These are phyloP conservation scores for Syngnathus floridae DNA, from an alignment of 2,113 vertebrate genomes.

Conservation along the genomic window DNA sequence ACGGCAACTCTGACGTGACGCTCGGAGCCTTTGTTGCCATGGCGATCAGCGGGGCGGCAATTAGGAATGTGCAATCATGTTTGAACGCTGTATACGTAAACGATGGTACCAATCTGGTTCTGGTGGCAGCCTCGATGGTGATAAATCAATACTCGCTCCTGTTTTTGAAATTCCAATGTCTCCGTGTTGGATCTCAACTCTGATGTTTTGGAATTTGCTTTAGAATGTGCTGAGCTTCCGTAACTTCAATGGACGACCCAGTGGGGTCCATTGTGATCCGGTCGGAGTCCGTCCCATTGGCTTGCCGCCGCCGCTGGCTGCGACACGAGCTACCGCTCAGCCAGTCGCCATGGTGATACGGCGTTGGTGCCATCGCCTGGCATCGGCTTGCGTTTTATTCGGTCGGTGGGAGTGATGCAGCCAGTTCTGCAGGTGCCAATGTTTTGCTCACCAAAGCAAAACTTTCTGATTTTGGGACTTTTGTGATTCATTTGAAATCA, in stretches of 20 bases:
- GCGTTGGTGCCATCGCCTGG: conserved; percentile 40
- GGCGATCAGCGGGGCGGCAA: conserved; percentile 58
- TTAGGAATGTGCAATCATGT: conserved; percentile 49
- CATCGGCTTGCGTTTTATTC: conserved; percentile 1
- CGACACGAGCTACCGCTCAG: conserved; percentile 15
- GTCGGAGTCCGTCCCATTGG: neutral
- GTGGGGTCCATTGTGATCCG: neutral
- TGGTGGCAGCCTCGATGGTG: neutral
- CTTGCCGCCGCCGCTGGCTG: neutral
- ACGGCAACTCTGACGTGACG: conserved; percentile 16
- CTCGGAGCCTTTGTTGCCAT: conserved; percentile 56
- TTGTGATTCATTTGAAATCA: neutral
- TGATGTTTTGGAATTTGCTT: conserved; percentile 19
- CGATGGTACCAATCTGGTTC: conserved; percentile 30
- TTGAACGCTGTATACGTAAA: conserved; percentile 56
- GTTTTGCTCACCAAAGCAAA: conserved; percentile 11
- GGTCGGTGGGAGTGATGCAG: neutral
- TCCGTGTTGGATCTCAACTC: conserved; percentile 9
- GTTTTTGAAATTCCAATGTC: neutral
- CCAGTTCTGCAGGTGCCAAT: conserved; percentile 45
- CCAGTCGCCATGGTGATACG: conserved; percentile 51
- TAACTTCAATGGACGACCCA: conserved; percentile 6
- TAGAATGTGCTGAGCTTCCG: conserved; percentile 26
- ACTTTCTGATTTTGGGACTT: conserved; percentile 7
- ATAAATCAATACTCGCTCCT: conserved; percentile 33